These are phyloP conservation scores for Synergus laeviventris DNA, from an alignment of 2,888 invertebrate species.

Conservation along the genomic window DNA sequence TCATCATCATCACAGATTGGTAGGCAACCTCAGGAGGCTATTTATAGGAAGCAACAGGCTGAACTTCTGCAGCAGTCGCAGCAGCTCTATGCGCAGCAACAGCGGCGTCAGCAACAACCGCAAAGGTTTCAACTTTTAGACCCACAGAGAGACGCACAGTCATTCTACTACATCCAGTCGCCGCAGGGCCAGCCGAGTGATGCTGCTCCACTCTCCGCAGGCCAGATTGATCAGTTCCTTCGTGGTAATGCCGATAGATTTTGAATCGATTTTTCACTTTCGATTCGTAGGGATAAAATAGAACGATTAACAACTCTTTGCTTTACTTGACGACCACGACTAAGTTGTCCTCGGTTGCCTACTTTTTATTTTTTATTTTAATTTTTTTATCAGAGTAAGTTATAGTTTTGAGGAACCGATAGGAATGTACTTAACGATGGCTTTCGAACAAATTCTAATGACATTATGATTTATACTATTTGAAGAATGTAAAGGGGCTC, in stretches of 20 bases:
- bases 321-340: constrained; percentile 7
- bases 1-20: constrained; percentile 61
- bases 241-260: constrained; percentile 77
- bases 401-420: background rate
- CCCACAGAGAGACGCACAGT: constrained; percentile 70
- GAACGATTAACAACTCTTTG: constrained; percentile 20
- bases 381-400: background rate
- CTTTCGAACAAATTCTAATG: background rate
- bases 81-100: constrained; percentile 82
- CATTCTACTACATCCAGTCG: constrained; percentile 74
- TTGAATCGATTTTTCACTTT: constrained; percentile 41
- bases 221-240: constrained; percentile 89
- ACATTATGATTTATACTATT: background rate
- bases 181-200: constrained; percentile 76
- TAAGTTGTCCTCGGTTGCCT: background rate
- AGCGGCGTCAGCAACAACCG: constrained; percentile 78
- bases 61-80: constrained; percentile 81
- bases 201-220: constrained; percentile 78
- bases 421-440: background rate
- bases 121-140: constrained; percentile 74
- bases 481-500: background rate
- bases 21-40: constrained; percentile 73
- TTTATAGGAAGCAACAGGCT: constrained; percentile 80
- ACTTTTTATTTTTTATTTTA: background rate
- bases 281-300: background rate